Evolutionary conservation across 1,140 invertebrate species (phyloP).

Genomic region (Elymnias hypermnestra): DNA sequence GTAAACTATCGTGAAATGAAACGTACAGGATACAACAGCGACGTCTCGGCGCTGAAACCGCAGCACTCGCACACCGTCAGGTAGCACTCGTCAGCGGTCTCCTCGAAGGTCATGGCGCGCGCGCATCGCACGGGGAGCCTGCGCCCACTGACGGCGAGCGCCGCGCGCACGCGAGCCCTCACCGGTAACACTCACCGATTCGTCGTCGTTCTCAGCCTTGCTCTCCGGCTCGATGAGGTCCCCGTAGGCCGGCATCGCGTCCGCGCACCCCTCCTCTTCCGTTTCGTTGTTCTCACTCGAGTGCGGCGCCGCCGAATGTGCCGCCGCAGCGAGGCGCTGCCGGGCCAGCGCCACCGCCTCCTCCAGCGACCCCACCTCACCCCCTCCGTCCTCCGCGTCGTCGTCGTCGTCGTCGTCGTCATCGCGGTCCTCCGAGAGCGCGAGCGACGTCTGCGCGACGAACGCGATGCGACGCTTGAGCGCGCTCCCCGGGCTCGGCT

Average conservation of each 20-base stretch:
- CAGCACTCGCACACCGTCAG: slow-evolving; percentile 73
- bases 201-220: slow-evolving; percentile 37
- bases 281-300: slow-evolving; percentile 55
- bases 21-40: slow-evolving; percentile 69
- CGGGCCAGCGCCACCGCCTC: slow-evolving; percentile 68
- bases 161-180: slow-evolving; percentile 22
- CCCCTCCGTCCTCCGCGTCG: slow-evolving; percentile 29
- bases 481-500: slow-evolving; percentile 61
- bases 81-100: slow-evolving; percentile 63
- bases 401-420: slow-evolving; percentile 62
- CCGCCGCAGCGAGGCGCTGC: slow-evolving; percentile 43
- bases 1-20: slow-evolving; percentile 62
- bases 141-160: slow-evolving; percentile 36
- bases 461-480: slow-evolving; percentile 63
- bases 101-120: slow-evolving; percentile 72
- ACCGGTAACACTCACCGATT: slow-evolving; percentile 48
- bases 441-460: slow-evolving; percentile 57
- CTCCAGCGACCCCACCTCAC: slow-evolving; percentile 59
- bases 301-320: slow-evolving; percentile 45
- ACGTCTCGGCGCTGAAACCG: slow-evolving; percentile 71
- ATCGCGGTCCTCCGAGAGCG: slow-evolving; percentile 56
- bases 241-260: slow-evolving; percentile 68
- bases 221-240: slow-evolving; percentile 64
- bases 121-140: slow-evolving; percentile 52
- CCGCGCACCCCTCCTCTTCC: slow-evolving; percentile 61